These are phyloP conservation scores for Prosopocoilus inquinatus DNA, from an alignment of 2,888 invertebrate species.

Conservation along the genomic window DNA sequence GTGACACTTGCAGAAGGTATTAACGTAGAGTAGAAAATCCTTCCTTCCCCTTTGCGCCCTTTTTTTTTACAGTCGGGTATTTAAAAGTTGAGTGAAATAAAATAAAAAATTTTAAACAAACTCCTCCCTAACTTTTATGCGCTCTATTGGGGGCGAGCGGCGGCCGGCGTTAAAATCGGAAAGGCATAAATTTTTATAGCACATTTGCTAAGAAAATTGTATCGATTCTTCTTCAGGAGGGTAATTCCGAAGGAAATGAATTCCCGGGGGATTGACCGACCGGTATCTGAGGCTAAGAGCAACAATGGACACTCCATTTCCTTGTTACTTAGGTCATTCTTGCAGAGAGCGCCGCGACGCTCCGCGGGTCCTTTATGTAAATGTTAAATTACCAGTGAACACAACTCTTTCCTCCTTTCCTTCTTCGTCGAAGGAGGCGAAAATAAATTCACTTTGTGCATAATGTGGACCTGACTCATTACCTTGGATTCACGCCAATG, in stretches of 20 bases:
- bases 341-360: conserved; percentile 26
- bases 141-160: not conserved
- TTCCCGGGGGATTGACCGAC: conserved; percentile 34
- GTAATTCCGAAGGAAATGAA: conserved; percentile 39
- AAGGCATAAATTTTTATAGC: conserved; percentile 43
- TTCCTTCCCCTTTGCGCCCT: too few relatives aligned
- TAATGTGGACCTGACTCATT: not conserved
- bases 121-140: not conserved
- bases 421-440: not conserved
- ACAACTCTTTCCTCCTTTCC: too few relatives aligned
- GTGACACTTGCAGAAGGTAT: too few relatives aligned
- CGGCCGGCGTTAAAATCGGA: conserved; percentile 38
- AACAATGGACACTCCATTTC: conserved; percentile 46
- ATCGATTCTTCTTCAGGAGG: conserved; percentile 36
- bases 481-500: not conserved
- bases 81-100: too few relatives aligned
- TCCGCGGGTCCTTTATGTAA: not conserved
- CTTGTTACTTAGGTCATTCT: conserved; percentile 34
- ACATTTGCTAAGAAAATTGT: conserved; percentile 45
- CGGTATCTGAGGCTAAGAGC: conserved; percentile 32
- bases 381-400: not conserved
- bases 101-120: too few relatives aligned
- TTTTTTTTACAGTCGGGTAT: too few relatives aligned
- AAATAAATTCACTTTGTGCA: not conserved
- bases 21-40: too few relatives aligned